A percentile compares a stretch with the other conserved stretches of the same genome.
These are phyloP conservation scores for Amphiduros pacificus DNA, from an alignment of 2,888 invertebrate species.

Conservation along the genomic window DNA sequence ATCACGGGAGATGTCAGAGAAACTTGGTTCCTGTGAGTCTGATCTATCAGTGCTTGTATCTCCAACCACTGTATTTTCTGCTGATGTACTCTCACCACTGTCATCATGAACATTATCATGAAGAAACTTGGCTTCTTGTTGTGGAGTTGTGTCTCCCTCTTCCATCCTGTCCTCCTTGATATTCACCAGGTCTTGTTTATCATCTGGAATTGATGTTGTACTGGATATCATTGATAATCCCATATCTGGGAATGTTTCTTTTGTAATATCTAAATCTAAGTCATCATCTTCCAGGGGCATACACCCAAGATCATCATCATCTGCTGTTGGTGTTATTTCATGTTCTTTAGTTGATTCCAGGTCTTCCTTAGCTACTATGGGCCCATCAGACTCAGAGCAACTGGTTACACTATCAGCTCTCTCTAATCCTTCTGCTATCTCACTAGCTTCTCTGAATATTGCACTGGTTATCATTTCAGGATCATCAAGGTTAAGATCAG, in stretches of 20 bases:
- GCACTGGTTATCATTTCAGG: not conserved
- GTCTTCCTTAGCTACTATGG: not conserved
- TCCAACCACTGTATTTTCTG: too few relatives aligned
- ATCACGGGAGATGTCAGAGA: not conserved
- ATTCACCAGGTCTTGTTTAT: not conserved
- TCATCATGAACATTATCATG: not conserved
- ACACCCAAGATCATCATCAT: constrained; percentile 5
- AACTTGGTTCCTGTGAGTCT: not conserved
- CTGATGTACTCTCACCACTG: too few relatives aligned
- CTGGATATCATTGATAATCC: constrained; percentile 29
- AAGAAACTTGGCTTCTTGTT: not conserved
- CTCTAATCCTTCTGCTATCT: not conserved
- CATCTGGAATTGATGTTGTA: constrained; percentile 20
- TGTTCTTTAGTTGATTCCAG: not conserved
- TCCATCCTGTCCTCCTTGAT: not conserved
- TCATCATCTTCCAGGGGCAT: constrained; percentile 4
- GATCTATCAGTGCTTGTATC: not conserved
- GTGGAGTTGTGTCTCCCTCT: not conserved
- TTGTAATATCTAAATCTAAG: constrained; percentile 32
- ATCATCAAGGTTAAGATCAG: not conserved
- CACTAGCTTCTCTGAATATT: not conserved
- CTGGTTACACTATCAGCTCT: not conserved
- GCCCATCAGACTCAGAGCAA: not conserved
- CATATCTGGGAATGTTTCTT: constrained; percentile 41
- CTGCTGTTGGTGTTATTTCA: not conserved